Base-by-base conservation (phyloP, 2,888 invertebrate genomes). In the Taphrorychus bicolor region DNA sequence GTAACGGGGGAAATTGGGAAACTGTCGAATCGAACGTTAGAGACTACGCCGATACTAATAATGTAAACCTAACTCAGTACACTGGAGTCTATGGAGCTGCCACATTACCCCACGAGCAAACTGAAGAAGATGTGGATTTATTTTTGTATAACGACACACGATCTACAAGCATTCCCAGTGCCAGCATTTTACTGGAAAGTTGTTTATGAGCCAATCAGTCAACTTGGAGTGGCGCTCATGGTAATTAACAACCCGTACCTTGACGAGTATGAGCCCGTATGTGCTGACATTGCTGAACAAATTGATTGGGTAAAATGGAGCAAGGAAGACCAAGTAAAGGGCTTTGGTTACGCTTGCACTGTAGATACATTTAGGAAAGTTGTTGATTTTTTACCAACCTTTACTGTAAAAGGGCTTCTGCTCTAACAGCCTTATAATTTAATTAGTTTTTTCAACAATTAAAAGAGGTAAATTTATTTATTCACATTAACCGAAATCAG, bases 281-380 rank as follows among this genome's bases (percentile, higher is more conserved):
- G 81, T 69, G 40, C 76, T n/a, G 83, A 86, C 60, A 80, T 88
- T 70, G 89, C 89, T 76, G 72, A 79, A 14, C 83, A 86, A 59
- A 84, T 89, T 73, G 82, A 79, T 73, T 89, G 90, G 89, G 76
- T 90, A 11, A 77, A 76, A 0, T 88, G 88, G 88, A 62, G 76
- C 1, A 80, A 84, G 0, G 80, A 83, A 59, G 82, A 86, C 70
- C 71, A 71, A 21, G 32, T 68, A 22, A 56, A 23, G 65, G 89
- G 89, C 0, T 86, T 86, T 78, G 86, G 87, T 57, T 89, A 89
- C 78, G 88, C 88, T 73, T 90, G 89, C 76, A 82, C 82, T 0
- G 81, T 89, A 18, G 81, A 84, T 16, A 86, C 87, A 66, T 85
- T 90, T 73, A 83, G 86, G 51, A 81, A 82, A 66, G 79, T 80